These are phyloP conservation scores for Pelochelys cantorii DNA, from an alignment of 2,797 vertebrate genomes.

Conservation along the genomic window DNA sequence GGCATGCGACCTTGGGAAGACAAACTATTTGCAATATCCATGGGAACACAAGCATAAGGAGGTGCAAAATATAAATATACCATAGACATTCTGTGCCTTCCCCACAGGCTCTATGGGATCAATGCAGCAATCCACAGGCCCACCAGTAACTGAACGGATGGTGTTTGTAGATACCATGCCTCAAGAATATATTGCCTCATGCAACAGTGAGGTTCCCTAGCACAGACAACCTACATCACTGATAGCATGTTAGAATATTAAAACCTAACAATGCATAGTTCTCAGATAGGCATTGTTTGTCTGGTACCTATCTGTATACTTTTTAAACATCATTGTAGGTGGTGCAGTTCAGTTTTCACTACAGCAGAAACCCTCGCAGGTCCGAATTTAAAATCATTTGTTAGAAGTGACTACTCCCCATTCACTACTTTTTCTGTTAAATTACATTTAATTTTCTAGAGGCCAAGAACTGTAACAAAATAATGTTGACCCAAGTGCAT, in stretches of 20 bases:
- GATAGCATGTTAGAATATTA: not conserved
- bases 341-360: not conserved
- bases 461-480: not conserved
- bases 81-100: not conserved
- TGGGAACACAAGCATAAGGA: no score
- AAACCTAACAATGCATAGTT: not conserved
- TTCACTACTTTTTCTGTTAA: not conserved
- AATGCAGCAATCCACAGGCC: not conserved
- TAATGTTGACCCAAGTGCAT: not conserved
- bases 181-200: not conserved
- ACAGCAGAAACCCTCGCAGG: not conserved
- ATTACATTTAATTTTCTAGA: not conserved
- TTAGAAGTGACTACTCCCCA: not conserved
- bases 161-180: no score
- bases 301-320: not conserved
- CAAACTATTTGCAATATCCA: no score
- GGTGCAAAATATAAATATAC: no score
- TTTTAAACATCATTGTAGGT: not conserved
- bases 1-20: no score
- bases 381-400: constrained; percentile 17
- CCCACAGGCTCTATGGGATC: not conserved
- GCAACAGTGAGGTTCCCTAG: not conserved
- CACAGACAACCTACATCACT: rapidly evolving
- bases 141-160: not conserved
- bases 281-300: no score